phyloP scores from a whole-genome alignment of 2,888 invertebrate species.

The Notodonta ziczac region DNA sequence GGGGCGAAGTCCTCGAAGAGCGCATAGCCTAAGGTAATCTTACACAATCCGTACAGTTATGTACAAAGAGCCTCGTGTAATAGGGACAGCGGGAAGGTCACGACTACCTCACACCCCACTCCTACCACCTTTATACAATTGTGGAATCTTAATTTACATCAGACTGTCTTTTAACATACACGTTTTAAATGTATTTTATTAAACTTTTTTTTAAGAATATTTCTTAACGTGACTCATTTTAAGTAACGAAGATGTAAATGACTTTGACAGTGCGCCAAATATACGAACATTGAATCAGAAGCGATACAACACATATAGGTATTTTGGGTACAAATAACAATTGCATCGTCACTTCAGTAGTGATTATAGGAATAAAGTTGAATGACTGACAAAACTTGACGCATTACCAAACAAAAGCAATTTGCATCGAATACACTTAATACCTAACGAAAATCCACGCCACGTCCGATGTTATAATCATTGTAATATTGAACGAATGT shows the following conservation, averaged over 20 bases:
- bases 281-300: no score
- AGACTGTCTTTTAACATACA: slow-evolving; percentile 14
- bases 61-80: slow-evolving; percentile 49
- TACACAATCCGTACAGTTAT: slow-evolving; percentile 43
- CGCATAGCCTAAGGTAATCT: slow-evolving; percentile 30
- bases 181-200: no score
- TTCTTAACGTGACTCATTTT: no score
- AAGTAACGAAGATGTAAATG: no score
- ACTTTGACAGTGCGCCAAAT: no score
- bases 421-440: background rate
- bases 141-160: slow-evolving; percentile 47
- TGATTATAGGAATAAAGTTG: background rate
- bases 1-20: slow-evolving; percentile 19
- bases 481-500: background rate
- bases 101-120: slow-evolving; percentile 49
- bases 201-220: no score
- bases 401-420: background rate
- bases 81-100: slow-evolving; percentile 48
- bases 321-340: no score
- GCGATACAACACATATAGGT: no score
- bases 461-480: background rate
- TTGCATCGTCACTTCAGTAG: no score
- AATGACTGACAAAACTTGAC: background rate
- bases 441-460: background rate
- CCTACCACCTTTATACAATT: slow-evolving; percentile 46